Conservation (phyloP, 2,113 vertebrate species). For the Rana temporaria region DNA sequence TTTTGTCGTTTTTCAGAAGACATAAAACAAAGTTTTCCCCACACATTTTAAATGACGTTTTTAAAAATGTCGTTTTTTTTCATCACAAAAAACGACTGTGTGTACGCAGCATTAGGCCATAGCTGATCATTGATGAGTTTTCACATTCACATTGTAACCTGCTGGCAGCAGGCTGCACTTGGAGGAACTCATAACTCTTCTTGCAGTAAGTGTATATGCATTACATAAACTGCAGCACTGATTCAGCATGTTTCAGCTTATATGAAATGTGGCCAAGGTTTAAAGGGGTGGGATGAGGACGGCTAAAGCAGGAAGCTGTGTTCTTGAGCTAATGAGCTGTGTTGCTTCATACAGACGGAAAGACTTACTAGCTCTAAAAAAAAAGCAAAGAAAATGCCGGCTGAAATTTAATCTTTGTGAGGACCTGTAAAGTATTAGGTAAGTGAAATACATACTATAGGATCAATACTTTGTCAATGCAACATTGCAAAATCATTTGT, state of each 20-base stretch:
- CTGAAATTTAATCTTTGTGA: not conserved
- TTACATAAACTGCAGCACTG: slow-evolving; percentile 37
- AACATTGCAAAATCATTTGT: not conserved
- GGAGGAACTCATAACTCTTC: not conserved
- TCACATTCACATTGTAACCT: too few relatives aligned
- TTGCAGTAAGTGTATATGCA: not conserved
- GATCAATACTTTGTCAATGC: not conserved
- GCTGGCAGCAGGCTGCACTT: not conserved
- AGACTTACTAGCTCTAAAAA: not conserved
- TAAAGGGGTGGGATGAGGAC: slow-evolving; percentile 31
- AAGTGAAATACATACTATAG: not conserved
- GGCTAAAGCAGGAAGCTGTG: slow-evolving; percentile 23
- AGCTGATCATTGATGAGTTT: too few relatives aligned
- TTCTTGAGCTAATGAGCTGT: not conserved
- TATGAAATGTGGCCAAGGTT: slow-evolving; percentile 27
- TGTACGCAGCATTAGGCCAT: too few relatives aligned
- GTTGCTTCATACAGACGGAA: not conserved
- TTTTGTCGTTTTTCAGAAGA: too few relatives aligned
- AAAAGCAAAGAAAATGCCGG: not conserved
- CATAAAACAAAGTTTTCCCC: too few relatives aligned
- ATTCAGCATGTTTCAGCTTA: slow-evolving; percentile 40
- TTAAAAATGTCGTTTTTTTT: too few relatives aligned
- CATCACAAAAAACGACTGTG: too few relatives aligned
- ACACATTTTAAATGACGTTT: too few relatives aligned
- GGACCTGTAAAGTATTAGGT: slow-evolving; percentile 1